Percentiles rank a stretch among this genome's conserved stretches.
Evolutionary conservation across 2,888 invertebrate species (phyloP).

Genomic region (Agriotes lineatus): DNA sequence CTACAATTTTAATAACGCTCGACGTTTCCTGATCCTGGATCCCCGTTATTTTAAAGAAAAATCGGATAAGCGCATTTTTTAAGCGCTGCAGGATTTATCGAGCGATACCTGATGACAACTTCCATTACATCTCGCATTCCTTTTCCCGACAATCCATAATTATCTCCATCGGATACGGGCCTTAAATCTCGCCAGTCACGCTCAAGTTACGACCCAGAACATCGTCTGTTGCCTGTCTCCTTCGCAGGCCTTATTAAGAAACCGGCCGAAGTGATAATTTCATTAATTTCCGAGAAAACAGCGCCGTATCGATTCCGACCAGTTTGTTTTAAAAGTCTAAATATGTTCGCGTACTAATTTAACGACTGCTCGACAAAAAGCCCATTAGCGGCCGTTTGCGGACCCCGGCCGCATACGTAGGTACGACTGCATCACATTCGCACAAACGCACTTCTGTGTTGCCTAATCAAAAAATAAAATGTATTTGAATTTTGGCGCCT

Average conservation of each 20-base stretch:
- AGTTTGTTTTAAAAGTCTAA: conserved; percentile 40
- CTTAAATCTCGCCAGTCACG: conserved; percentile 22
- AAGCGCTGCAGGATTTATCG: neutral
- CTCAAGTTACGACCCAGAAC: conserved; percentile 13
- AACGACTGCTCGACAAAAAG: conserved; percentile 27
- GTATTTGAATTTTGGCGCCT: no score
- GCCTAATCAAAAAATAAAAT: no score
- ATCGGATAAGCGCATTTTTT: no score
- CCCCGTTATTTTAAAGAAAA: no score
- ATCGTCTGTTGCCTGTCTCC: conserved; percentile 13
- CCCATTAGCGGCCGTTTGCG: conserved; percentile 31
- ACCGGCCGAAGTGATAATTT: conserved; percentile 38
- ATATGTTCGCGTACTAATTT: conserved; percentile 39
- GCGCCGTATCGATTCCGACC: conserved; percentile 25
- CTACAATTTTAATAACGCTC: no score
- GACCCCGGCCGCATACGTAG: conserved; percentile 22
- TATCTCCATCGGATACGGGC: conserved; percentile 14
- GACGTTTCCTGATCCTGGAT: no score
- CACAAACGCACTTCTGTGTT: neutral
- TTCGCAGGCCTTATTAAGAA: conserved; percentile 19
- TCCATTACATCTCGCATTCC: conserved; percentile 16
- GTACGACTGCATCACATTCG: neutral
- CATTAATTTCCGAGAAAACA: conserved; percentile 40
- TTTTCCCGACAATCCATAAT: conserved; percentile 13
- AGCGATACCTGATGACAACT: neutral